Evolutionary conservation across 2,888 invertebrate species (phyloP).

Genomic region (Crocallis elinguaria): DNA sequence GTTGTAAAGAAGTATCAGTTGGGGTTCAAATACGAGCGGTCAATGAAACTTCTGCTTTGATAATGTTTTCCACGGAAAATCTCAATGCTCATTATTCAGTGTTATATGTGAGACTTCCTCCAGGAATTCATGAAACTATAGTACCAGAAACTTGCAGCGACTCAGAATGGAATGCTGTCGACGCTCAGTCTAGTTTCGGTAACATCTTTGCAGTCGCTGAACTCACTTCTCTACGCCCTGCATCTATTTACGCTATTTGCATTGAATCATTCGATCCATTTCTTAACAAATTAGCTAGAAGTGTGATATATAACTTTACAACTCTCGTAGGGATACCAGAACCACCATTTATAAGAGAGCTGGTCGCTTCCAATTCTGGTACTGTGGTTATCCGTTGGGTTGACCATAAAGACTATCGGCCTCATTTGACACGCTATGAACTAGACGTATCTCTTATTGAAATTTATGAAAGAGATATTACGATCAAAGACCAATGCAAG

Average conservation of each 20-base stretch:
- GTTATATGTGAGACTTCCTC: constrained; percentile 63
- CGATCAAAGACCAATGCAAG: constrained; percentile 60
- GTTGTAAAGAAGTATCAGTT: constrained; percentile 59
- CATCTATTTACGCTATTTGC: constrained; percentile 70
- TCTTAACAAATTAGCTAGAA: constrained; percentile 55
- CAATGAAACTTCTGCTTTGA: constrained; percentile 61
- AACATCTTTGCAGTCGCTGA: constrained; percentile 45
- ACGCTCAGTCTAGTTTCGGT: constrained; percentile 44
- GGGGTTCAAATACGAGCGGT: constrained; percentile 53
- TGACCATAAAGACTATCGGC: constrained; percentile 65
- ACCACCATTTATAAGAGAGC: constrained; percentile 70
- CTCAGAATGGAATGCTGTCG: constrained; percentile 66
- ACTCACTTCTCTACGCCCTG: constrained; percentile 60
- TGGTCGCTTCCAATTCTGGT: constrained; percentile 60
- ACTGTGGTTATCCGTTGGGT: constrained; percentile 67
- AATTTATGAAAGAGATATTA: constrained; percentile 50
- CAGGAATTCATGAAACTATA: constrained; percentile 46
- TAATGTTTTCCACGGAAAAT: constrained; percentile 55
- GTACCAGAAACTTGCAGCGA: constrained; percentile 74
- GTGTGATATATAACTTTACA: constrained; percentile 63
- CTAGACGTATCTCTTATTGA: constrained; percentile 67
- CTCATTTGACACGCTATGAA: constrained; percentile 64
- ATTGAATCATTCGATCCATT: constrained; percentile 65
- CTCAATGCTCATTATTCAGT: constrained; percentile 60
- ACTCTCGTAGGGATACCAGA: constrained; percentile 69